Evolutionary conservation across 1,140 invertebrate species (phyloP).

Genomic region (Drosophila ironensis): DNA sequence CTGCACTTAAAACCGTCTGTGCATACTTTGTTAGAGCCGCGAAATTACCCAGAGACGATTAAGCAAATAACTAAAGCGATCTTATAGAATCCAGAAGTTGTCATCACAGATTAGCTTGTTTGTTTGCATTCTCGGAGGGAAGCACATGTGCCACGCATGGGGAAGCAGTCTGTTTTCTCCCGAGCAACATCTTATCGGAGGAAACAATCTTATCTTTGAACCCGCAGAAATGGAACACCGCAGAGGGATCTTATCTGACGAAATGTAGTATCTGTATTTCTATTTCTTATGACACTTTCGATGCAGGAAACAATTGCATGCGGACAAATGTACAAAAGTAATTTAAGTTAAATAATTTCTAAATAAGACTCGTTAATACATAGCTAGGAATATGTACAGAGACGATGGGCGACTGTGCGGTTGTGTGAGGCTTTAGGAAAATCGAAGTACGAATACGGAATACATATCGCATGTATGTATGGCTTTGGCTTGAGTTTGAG

Average conservation of each 20-base stretch:
- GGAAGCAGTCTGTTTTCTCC: not conserved
- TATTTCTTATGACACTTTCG: conserved; percentile 40
- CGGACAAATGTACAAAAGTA: conserved; percentile 41
- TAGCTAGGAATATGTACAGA: conserved; percentile 40
- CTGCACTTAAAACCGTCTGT: too few species aligned
- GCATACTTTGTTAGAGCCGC: too few species aligned
- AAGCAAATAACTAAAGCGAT: not conserved
- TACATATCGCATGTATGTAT: conserved; percentile 43
- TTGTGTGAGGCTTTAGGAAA: conserved; percentile 13
- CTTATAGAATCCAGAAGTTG: not conserved
- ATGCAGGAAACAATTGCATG: conserved; percentile 43
- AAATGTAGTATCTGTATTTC: conserved; percentile 26
- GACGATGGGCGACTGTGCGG: conserved; percentile 8
- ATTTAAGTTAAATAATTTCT: conserved; percentile 52
- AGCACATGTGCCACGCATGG: conserved; percentile 2
- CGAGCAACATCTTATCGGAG: conserved; percentile 20
- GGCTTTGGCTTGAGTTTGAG: conserved; percentile 52
- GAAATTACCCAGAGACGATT: conserved; percentile 12
- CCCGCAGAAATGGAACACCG: not conserved
- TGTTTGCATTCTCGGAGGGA: not conserved
- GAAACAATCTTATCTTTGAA: conserved; percentile 26
- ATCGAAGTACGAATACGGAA: conserved; percentile 6
- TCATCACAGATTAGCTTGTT: not conserved
- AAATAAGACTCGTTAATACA: conserved; percentile 33
- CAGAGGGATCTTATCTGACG: conserved; percentile 10